These are phyloP conservation scores for Propithecus deckenii DNA, from an alignment of 2,797 vertebrate species.

Conservation along the genomic window DNA sequence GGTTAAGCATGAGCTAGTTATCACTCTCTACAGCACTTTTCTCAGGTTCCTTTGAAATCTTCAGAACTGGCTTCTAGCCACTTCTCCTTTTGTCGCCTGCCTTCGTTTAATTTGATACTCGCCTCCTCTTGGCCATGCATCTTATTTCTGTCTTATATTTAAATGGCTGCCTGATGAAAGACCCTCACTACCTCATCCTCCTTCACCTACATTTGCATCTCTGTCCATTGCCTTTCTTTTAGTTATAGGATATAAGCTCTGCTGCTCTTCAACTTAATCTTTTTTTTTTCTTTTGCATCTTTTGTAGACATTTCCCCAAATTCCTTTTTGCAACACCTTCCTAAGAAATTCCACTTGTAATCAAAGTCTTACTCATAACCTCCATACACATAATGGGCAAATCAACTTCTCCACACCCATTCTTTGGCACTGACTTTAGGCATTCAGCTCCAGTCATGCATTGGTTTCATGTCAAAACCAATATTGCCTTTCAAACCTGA, in stretches of 20 bases:
- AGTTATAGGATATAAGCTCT: neutral
- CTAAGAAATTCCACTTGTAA: neutral
- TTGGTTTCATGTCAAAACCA: conserved; percentile 68
- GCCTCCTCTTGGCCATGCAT: neutral
- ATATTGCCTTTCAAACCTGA: conserved; percentile 47
- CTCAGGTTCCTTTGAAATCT: neutral
- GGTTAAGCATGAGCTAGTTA: neutral
- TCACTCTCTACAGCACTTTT: neutral
- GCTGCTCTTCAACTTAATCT: neutral
- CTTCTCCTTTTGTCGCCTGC: neutral
- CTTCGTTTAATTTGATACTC: neutral
- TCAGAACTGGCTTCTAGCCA: neutral
- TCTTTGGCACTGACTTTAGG: neutral
- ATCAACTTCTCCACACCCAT: neutral
- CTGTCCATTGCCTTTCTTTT: neutral
- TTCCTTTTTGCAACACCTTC: neutral
- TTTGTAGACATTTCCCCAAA: neutral
- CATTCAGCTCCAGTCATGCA: neutral
- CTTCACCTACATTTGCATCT: neutral
- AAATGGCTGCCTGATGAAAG: neutral
- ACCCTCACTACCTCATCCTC: neutral
- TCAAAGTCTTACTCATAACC: neutral
- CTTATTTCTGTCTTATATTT: neutral
- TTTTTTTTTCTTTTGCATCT: neutral
- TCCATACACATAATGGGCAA: neutral